Conservation (phyloP, 2,797 vertebrate species). For the Falco berigora region DNA sequence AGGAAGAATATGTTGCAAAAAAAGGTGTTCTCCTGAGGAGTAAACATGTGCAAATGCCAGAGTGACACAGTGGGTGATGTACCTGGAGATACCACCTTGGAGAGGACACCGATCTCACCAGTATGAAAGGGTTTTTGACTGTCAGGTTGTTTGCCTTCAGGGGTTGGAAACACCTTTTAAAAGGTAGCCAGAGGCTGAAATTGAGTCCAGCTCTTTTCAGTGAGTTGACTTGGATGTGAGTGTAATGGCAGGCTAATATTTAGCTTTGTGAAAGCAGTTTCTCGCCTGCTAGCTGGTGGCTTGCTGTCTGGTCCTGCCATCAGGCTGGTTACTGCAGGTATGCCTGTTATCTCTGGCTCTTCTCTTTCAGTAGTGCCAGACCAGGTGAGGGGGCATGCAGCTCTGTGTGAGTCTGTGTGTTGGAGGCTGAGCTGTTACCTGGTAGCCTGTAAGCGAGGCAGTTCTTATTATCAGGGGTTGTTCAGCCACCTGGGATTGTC, state of each 20-base stretch:
- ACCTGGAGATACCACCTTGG: not conserved
- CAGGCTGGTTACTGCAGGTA: not conserved
- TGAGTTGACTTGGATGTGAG: not conserved
- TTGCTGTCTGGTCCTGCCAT: not conserved
- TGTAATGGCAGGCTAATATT: not conserved
- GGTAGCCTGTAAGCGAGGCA: not conserved
- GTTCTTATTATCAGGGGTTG: not conserved
- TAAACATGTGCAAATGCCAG: rapidly evolving
- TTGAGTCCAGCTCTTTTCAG: not conserved
- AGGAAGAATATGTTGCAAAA: not conserved
- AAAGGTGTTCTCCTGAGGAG: not conserved
- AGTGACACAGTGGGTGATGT: not conserved
- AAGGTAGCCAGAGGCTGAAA: not conserved
- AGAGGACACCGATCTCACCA: not conserved
- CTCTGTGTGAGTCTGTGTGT: too few relatives aligned
- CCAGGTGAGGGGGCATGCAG: not conserved
- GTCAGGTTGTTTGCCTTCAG: not conserved
- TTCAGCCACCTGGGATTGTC: not conserved
- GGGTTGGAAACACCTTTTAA: not conserved
- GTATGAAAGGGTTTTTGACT: not conserved
- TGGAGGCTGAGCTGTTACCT: not conserved
- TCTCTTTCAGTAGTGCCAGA: not conserved
- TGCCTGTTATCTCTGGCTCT: not conserved
- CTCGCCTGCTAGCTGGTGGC: not conserved
- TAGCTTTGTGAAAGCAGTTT: not conserved